Conservation (phyloP, 2,888 invertebrate genomes). For the Sesia bembeciformis region DNA sequence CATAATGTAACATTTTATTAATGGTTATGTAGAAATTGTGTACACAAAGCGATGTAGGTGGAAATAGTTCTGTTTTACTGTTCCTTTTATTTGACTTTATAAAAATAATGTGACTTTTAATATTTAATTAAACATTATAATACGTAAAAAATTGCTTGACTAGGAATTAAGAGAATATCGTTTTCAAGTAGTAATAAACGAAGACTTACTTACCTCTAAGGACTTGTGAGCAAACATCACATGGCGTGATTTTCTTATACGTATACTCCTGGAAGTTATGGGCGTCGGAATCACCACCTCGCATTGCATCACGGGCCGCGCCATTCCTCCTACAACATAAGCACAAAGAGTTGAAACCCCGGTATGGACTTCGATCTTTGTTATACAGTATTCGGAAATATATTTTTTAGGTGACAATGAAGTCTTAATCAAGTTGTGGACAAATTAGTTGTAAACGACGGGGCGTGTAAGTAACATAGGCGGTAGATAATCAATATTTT, state of each 20-base stretch:
- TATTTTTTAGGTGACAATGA: not conserved
- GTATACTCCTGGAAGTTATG: constrained; percentile 96
- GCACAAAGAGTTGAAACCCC: too few relatives aligned
- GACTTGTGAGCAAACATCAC: constrained; percentile 94
- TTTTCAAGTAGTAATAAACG: too few relatives aligned
- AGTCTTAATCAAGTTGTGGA: too few relatives aligned
- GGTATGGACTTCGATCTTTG: too few relatives aligned
- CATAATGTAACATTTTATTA: not conserved
- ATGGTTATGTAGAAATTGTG: constrained; percentile 1
- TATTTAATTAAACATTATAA: too few relatives aligned
- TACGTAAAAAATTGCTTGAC: too few relatives aligned
- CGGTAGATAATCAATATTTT: constrained; percentile 8
- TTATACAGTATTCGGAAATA: not conserved
- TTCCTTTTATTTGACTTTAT: too few relatives aligned
- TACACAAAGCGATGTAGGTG: too few relatives aligned
- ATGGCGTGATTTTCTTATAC: constrained; percentile 95
- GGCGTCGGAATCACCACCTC: constrained; percentile 78
- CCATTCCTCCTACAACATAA: constrained; percentile 80
- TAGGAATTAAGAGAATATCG: too few relatives aligned
- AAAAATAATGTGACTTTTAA: too few relatives aligned
- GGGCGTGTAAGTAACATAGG: not conserved
- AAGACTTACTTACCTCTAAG: constrained; percentile 80
- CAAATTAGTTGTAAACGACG: too few relatives aligned
- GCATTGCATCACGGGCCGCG: constrained; percentile 76
- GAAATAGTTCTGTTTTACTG: too few relatives aligned